A percentile compares a stretch with the other conserved stretches of the same genome.
Evolutionary conservation across 2,797 vertebrate species (phyloP).

Genomic region (Emydoidea blandingii): DNA sequence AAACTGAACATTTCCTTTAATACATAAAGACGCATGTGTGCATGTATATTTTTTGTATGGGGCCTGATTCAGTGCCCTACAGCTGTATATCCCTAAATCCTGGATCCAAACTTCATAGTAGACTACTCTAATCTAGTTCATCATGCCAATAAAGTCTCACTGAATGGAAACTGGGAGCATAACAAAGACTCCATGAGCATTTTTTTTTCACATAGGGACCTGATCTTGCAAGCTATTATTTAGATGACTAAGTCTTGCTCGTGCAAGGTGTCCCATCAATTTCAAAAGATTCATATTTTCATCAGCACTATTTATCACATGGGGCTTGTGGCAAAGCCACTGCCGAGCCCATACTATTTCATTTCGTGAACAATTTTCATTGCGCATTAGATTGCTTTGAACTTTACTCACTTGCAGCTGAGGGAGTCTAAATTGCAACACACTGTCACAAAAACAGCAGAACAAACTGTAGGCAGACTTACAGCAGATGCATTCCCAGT

Average conservation of each 20-base stretch:
- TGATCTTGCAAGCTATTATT: not conserved
- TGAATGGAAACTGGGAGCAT: not conserved
- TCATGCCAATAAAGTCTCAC: not conserved
- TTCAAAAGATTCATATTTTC: not conserved
- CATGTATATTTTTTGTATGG: not conserved
- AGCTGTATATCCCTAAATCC: not conserved
- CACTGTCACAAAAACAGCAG: not conserved
- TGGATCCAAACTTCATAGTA: not conserved
- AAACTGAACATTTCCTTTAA: not conserved
- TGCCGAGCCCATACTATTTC: not conserved
- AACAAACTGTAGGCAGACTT: not conserved
- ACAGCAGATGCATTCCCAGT: not conserved
- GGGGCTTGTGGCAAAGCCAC: not conserved
- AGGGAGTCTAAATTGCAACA: not conserved
- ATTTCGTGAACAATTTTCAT: rapidly evolving
- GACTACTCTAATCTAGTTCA: rapidly evolving
- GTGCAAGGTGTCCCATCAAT: not conserved
- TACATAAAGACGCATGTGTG: not conserved
- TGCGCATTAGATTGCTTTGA: not conserved
- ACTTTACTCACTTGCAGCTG: not conserved
- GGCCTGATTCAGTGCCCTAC: not conserved
- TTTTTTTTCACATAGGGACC: not conserved
- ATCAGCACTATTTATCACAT: not conserved
- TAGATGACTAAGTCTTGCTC: not conserved
- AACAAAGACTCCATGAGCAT: not conserved